Percentiles rank a stretch among this genome's conserved stretches.
Conservation (phyloP, 2,888 invertebrate species). For the Drosophila vallismaia region DNA sequence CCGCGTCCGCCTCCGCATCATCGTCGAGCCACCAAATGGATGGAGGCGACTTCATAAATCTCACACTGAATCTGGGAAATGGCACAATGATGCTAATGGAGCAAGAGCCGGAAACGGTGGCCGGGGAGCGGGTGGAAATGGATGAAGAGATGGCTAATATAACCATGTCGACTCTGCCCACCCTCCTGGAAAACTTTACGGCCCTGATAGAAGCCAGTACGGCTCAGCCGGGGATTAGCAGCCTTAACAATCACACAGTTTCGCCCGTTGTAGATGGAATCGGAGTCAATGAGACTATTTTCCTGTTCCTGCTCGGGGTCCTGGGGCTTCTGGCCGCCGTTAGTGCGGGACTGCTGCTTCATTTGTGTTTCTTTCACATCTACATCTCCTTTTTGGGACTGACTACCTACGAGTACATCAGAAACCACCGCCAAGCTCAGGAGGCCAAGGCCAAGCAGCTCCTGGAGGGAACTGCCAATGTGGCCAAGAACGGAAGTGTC, state of each 20-base stretch:
- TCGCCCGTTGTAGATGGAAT: conserved; percentile 75
- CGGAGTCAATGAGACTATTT: conserved; percentile 86
- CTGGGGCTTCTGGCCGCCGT: conserved; percentile 90
- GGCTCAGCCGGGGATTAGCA: conserved; percentile 7
- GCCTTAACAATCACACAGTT: conserved; percentile 40
- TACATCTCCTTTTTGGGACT: conserved; percentile 93
- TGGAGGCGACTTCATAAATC: conserved; percentile 62
- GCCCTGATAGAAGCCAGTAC: conserved; percentile 51
- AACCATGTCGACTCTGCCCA: conserved; percentile 59
- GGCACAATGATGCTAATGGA: conserved; percentile 61
- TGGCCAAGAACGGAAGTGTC: conserved; percentile 54
- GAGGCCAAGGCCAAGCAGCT: conserved; percentile 76
- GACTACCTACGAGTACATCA: conserved; percentile 95
- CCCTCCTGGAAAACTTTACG: conserved; percentile 64
- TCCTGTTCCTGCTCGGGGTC: conserved; percentile 86
- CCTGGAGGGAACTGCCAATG: conserved; percentile 49
- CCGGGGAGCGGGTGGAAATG: conserved; percentile 14
- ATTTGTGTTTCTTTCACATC: conserved; percentile 94
- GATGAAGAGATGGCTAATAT: conserved; percentile 34
- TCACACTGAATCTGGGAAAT: conserved; percentile 64
- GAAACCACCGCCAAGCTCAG: conserved; percentile 84
- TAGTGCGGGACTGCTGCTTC: conserved; percentile 90
- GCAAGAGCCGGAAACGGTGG: conserved; percentile 28
- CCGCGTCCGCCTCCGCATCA: conserved; percentile 1
- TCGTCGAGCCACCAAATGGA: conserved; percentile 23